Conservation (phyloP, 1,140 invertebrate genomes). For the Zaprionus capensis region DNA sequence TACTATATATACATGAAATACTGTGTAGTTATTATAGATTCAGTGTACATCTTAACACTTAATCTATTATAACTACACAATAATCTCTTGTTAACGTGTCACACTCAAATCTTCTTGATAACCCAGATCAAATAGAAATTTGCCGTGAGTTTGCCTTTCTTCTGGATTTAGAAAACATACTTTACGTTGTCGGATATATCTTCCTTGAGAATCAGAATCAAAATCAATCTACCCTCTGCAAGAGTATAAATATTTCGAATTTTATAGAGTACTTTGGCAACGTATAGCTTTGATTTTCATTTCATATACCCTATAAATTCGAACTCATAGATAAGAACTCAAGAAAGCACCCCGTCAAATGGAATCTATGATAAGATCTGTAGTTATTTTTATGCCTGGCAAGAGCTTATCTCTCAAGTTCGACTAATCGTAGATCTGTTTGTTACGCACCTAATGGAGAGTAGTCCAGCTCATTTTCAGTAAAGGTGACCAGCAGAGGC, state of each 20-base stretch:
- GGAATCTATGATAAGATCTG: background rate
- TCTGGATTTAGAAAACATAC: no score
- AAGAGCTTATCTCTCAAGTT: background rate
- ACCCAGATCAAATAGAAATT: no score
- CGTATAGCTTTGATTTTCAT: background rate
- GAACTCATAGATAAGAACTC: background rate
- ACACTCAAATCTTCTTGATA: no score
- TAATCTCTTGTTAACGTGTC: no score
- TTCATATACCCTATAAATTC: background rate
- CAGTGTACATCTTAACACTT: no score
- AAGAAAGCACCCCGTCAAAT: background rate
- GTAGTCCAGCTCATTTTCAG: constrained; percentile 88
- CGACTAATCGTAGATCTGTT: background rate
- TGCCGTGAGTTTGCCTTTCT: no score
- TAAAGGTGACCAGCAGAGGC: constrained; percentile 87
- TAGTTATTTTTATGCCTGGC: background rate
- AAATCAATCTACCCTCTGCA: background rate
- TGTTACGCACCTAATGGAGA: constrained; percentile 79
- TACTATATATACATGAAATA: no score
- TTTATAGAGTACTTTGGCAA: background rate
- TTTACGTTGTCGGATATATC: no score
- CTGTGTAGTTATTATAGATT: no score
- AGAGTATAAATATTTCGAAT: background rate
- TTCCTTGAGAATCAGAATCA: no score
- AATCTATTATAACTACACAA: no score